Evolutionary conservation across 2,888 invertebrate genomes (phyloP).

Genomic region (Cheilosia pagana): DNA sequence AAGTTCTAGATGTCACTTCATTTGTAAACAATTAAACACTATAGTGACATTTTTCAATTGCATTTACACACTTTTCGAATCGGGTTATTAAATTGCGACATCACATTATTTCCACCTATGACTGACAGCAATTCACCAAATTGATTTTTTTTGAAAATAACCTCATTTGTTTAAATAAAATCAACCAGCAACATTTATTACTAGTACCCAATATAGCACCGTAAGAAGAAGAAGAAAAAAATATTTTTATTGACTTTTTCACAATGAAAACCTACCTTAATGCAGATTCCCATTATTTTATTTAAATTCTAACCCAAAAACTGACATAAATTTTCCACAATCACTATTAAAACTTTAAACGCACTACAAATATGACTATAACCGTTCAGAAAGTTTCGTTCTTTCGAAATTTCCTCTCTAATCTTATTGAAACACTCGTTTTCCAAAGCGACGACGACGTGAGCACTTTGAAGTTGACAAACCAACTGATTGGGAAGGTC

Average conservation of each 20-base stretch:
- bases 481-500: slow-evolving; percentile 67
- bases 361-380: neutral
- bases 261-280: slow-evolving; percentile 51
- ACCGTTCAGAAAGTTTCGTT: neutral
- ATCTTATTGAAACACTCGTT: neutral
- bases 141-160: too few relatives aligned
- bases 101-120: too few relatives aligned
- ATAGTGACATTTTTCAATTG: too few relatives aligned
- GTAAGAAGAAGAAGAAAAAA: too few relatives aligned
- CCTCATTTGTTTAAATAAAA: neutral
- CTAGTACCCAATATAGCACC: too few relatives aligned
- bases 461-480: slow-evolving; percentile 51
- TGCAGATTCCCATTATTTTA: slow-evolving; percentile 61
- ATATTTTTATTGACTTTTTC: neutral
- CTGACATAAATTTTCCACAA: slow-evolving; percentile 17
- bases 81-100: too few relatives aligned
- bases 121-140: too few relatives aligned
- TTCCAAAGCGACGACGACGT: slow-evolving; percentile 21
- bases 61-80: too few relatives aligned
- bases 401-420: neutral
- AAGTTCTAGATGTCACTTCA: too few relatives aligned
- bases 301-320: neutral
- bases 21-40: too few relatives aligned
- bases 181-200: too few relatives aligned
- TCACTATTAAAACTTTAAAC: neutral